phyloP scores from a whole-genome alignment of 2,113 vertebrate species.

The Chloebia gouldiae region DNA sequence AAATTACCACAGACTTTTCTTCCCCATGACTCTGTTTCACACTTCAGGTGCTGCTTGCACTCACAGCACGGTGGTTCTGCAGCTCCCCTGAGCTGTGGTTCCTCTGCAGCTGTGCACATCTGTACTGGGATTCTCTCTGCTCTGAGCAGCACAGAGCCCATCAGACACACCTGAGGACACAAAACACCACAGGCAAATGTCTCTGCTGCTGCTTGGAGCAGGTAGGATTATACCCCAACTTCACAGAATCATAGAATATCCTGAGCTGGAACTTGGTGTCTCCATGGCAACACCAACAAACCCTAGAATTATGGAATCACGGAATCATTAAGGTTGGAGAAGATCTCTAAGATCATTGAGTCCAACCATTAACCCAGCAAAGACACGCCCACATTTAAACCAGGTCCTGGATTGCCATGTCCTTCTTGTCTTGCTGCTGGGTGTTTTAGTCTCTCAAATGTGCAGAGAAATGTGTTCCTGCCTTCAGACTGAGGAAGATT shows the following conservation, averaged over 20 bases:
- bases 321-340: neutral
- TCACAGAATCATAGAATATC: neutral
- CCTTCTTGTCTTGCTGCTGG: neutral
- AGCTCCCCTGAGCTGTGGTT: accelerated
- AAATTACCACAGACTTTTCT: neutral
- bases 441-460: neutral
- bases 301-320: neutral
- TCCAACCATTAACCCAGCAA: neutral
- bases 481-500: neutral
- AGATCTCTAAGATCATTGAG: neutral
- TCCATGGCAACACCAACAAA: neutral
- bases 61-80: neutral
- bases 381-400: neutral
- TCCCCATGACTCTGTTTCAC: neutral
- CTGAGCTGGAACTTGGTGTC: accelerated
- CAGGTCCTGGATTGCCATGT: neutral
- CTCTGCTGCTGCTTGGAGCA: neutral
- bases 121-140: accelerated
- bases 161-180: neutral
- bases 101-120: neutral
- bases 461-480: neutral
- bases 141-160: neutral
- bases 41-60: neutral
- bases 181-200: neutral
- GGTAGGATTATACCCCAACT: neutral